These are phyloP conservation scores for Diadophis punctatus DNA, from an alignment of 2,113 vertebrate genomes.

Conservation along the genomic window DNA sequence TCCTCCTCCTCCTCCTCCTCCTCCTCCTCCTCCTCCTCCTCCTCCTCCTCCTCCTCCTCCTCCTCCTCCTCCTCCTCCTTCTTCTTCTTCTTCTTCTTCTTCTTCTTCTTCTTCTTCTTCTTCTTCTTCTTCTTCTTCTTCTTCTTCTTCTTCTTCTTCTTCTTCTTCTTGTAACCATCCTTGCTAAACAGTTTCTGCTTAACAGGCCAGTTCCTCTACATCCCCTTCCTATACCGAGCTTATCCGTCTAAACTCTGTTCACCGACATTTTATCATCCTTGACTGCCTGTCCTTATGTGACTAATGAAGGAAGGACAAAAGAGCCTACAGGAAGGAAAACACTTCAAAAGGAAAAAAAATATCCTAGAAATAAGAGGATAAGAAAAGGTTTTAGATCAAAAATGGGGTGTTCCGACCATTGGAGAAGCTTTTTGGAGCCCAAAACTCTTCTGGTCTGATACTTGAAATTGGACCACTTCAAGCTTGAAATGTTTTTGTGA, in stretches of 20 bases:
- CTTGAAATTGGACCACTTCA: neutral
- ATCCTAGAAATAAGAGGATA: neutral
- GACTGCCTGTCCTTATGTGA: neutral
- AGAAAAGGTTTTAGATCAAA: neutral
- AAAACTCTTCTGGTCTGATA: neutral
- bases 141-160: neutral
- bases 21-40: too few species aligned
- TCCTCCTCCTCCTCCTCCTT: too few species aligned
- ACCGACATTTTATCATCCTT: neutral
- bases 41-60: too few species aligned
- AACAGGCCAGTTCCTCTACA: neutral
- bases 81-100: too few species aligned
- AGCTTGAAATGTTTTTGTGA: neutral
- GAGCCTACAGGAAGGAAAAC: neutral
- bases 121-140: too few species aligned
- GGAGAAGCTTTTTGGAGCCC: neutral
- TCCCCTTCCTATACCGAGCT: too few species aligned
- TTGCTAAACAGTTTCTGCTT: neutral
- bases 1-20: too few species aligned
- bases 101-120: too few species aligned
- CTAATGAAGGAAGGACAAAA: neutral
- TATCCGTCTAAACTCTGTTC: neutral
- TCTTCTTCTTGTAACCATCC: neutral
- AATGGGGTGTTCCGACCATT: neutral
- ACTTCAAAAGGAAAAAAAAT: neutral